Evolutionary conservation across 1,140 invertebrate genomes (phyloP).

Genomic region (Paralvinella palmiformis): DNA sequence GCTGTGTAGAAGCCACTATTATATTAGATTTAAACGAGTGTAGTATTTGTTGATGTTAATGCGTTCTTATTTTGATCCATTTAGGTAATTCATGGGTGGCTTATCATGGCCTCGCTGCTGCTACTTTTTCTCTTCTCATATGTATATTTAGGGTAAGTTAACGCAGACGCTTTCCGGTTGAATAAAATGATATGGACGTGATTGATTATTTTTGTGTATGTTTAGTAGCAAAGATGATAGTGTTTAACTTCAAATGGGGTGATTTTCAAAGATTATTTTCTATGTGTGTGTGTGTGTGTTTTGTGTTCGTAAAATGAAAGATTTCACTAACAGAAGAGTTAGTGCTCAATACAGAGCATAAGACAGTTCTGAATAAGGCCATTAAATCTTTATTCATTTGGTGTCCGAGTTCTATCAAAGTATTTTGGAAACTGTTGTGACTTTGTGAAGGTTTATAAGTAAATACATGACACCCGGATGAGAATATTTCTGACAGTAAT

Average conservation of each 20-base stretch:
- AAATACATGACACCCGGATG: background rate
- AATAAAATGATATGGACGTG: no score
- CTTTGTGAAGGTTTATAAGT: background rate
- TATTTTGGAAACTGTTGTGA: background rate
- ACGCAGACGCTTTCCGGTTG: no score
- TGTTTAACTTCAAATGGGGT: background rate
- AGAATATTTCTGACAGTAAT: background rate
- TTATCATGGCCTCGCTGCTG: constrained; percentile 90
- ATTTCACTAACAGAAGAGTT: background rate
- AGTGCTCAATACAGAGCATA: no score
- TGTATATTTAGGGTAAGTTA: constrained; percentile 80
- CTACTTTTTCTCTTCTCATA: constrained; percentile 90
- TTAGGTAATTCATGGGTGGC: constrained; percentile 86
- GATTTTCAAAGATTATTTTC: background rate
- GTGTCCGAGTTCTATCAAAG: no score
- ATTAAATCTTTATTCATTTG: no score
- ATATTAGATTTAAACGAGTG: no score
- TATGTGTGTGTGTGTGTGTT: background rate
- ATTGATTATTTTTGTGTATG: background rate
- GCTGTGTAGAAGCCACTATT: background rate
- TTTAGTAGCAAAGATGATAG: background rate
- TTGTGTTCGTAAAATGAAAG: background rate
- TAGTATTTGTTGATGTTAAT: no score
- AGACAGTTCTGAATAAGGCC: no score
- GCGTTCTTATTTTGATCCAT: no score